Conservation (phyloP, 2,113 vertebrate genomes). For the Isurus oxyrinchus region DNA sequence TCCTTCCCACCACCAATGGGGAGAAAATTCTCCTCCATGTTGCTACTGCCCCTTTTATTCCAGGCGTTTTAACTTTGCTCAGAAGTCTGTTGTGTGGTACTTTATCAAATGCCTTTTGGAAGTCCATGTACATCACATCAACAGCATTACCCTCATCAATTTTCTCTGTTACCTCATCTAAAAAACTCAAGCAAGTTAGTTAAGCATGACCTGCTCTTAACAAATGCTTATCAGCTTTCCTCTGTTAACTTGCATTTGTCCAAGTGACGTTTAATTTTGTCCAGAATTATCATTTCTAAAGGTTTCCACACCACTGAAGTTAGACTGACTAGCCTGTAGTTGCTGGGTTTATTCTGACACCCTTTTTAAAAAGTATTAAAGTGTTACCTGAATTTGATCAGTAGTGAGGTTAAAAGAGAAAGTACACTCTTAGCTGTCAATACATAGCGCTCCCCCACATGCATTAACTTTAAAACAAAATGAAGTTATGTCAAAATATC, state of each 20-base stretch:
- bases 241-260: neutral
- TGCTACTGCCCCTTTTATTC: too few species aligned
- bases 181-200: neutral
- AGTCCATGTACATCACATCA: too few species aligned
- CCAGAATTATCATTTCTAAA: neutral
- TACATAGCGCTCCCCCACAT: too few species aligned
- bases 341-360: neutral
- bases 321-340: neutral
- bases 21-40: too few species aligned
- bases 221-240: neutral
- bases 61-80: too few species aligned
- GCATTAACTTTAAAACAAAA: neutral
- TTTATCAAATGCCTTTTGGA: too few species aligned
- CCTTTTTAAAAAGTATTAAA: neutral
- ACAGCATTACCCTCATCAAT: too few species aligned
- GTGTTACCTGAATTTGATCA: neutral
- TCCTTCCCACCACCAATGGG: too few species aligned
- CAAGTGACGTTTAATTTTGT: neutral
- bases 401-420: neutral
- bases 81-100: too few species aligned
- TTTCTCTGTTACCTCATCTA: too few species aligned
- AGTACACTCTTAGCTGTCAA: neutral
- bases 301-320: neutral
- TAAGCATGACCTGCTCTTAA: neutral
- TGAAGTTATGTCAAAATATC: neutral